phyloP scores from a whole-genome alignment of 1,140 invertebrate genomes.

The Stegodyphus mimosarum region DNA sequence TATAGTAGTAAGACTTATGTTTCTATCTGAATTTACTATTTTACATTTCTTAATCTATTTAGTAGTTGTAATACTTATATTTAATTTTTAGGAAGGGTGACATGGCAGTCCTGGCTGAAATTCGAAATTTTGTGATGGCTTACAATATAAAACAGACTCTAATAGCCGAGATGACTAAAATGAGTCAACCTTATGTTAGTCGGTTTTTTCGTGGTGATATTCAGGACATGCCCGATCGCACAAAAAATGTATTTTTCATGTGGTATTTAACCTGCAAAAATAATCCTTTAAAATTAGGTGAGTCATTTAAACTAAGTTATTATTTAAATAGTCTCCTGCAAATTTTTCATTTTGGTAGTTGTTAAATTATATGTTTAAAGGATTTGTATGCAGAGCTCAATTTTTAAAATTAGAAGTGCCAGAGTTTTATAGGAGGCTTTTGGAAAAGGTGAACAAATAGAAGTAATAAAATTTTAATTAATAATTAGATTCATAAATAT shows the following conservation, averaged over 20 bases:
- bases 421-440: too few species aligned
- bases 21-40: too few species aligned
- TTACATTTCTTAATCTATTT: too few species aligned
- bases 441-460: too few species aligned
- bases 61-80: neutral
- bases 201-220: conserved; percentile 67
- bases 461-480: too few species aligned
- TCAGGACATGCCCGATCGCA: conserved; percentile 67
- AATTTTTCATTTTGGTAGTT: too few species aligned
- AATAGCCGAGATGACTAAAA: conserved; percentile 66
- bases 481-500: too few species aligned
- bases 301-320: neutral
- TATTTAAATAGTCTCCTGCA: too few species aligned
- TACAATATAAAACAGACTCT: conserved; percentile 67
- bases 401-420: too few species aligned
- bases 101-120: conserved; percentile 65
- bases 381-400: too few species aligned
- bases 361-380: too few species aligned
- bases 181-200: conserved; percentile 68
- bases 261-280: conserved; percentile 67
- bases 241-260: conserved; percentile 66
- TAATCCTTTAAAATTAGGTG: conserved; percentile 63
- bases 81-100: conserved; percentile 65
- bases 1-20: too few species aligned
- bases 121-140: conserved; percentile 64